Evolutionary conservation across 1,140 invertebrate genomes (phyloP).

Genomic region (Calosoma granatense): DNA sequence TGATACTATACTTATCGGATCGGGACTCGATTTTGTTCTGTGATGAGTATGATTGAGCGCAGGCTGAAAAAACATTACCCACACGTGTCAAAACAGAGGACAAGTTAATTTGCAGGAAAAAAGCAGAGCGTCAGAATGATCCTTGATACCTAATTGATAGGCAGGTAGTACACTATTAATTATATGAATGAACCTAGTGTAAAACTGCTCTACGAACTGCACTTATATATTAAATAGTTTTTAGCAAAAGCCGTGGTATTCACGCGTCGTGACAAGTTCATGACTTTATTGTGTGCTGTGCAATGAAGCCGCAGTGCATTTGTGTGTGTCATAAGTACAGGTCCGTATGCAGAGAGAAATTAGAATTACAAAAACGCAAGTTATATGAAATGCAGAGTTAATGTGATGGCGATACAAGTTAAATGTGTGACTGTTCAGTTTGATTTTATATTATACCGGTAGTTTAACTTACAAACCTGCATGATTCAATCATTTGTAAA

Average conservation of each 20-base stretch:
- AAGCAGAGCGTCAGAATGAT: too few species aligned
- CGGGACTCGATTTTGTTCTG: constrained; percentile 58
- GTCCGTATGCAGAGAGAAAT: constrained; percentile 7
- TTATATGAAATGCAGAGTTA: neutral
- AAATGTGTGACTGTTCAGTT: neutral
- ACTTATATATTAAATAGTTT: neutral
- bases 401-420: neutral
- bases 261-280: too few species aligned
- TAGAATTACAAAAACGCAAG: constrained; percentile 14
- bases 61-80: neutral
- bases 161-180: too few species aligned
- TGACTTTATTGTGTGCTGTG: neutral
- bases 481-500: too few species aligned
- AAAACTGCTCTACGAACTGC: neutral
- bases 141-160: too few species aligned
- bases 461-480: too few species aligned
- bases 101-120: too few species aligned
- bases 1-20: constrained; percentile 41
- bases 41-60: constrained; percentile 44
- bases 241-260: neutral
- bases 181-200: neutral
- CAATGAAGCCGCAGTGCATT: neutral
- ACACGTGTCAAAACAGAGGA: too few species aligned
- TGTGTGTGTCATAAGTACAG: neutral
- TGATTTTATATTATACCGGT: too few species aligned